Base-by-base conservation (phyloP, 1,140 invertebrate genomes). In the Archegozetes longisetosus region DNA sequence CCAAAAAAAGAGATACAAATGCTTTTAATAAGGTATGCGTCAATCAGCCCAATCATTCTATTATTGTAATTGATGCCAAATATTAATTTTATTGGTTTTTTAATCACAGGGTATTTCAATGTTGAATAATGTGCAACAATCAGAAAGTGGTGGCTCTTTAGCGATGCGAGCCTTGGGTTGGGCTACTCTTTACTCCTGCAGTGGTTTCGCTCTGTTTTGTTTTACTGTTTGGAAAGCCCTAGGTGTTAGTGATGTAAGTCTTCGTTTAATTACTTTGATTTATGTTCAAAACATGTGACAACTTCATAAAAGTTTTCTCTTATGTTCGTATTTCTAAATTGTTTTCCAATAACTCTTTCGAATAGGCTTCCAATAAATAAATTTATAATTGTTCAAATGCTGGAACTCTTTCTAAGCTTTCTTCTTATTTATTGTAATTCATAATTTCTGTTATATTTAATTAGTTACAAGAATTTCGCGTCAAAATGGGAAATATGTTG, bases 211-310 rank as follows among this genome's bases (percentile, higher is more conserved):
- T 14, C 68, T 86, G 51, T 73, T 93, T 57, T 86, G 83, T 70
- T 90, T 83, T 73, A 78, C 79, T 13, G 80, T 92, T 58, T 94
- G 88, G 86, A 93, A 92, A 75, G 65, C 89, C 6, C 82, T 86
- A 29, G 89, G 88, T 62, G 88, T 86, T 28, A 79, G 80, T 65
- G 79, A 84, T 78, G 73, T 74, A 68, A 71, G 70, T 56, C 20
- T 50, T 49, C 17, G 13, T n/a, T 57, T 17, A 54, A n/a, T 26
- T 23, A 25, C n/a, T 25, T 50, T 48, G 24, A n/a, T 55, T 47
- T 32, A n/a, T 60, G 20, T 46, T 48, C 12, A 22, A n/a, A 59
- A 24, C 9, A 20, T 61, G 27, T 46, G 46, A 22, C 24, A 3
- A 62, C 14, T 26, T 29, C 22, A 47, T 40, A n/a, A n/a, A n/a